phyloP scores from a whole-genome alignment of 1,140 invertebrate genomes.

The Tigriopus japonicus region DNA sequence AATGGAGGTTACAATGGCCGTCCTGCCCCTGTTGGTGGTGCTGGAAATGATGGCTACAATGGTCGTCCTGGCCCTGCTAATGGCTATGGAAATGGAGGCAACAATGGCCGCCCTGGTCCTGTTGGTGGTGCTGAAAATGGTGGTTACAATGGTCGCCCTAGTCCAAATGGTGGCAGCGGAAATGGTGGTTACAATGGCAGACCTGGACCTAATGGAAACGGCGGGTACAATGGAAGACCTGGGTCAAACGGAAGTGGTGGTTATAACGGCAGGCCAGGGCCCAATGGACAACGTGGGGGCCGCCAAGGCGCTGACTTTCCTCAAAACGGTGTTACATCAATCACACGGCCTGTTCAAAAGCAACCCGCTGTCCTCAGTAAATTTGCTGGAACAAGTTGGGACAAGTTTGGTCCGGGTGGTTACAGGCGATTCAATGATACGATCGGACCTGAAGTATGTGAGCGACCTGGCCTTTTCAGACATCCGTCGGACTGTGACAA shows the following conservation, averaged over 20 bases:
- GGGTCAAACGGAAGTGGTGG: slow-evolving; percentile 10
- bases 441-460: slow-evolving; percentile 40
- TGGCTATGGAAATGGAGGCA: slow-evolving; percentile 6
- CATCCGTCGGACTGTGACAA: slow-evolving; percentile 63
- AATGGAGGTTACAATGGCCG: no score
- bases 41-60: slow-evolving; percentile 7
- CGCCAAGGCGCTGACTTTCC: slow-evolving; percentile 1
- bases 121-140: slow-evolving; percentile 11
- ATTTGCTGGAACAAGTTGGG: slow-evolving; percentile 21
- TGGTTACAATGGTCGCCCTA: neutral
- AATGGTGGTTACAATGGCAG: slow-evolving; percentile 2
- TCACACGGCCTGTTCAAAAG: neutral
- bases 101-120: slow-evolving; percentile 12
- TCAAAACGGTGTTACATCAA: neutral
- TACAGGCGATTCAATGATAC: slow-evolving; percentile 27
- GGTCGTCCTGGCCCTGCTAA: slow-evolving; percentile 6
- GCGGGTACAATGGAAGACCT: slow-evolving; percentile 4
- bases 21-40: no score
- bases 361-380: slow-evolving; percentile 16
- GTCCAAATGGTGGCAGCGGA: slow-evolving; percentile 3
- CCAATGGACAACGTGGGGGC: slow-evolving; percentile 8
- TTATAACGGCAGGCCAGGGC: slow-evolving; percentile 1
- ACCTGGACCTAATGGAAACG: slow-evolving; percentile 12
- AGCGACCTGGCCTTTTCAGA: slow-evolving; percentile 54
- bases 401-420: slow-evolving; percentile 20